Base-by-base conservation (phyloP, 2,113 vertebrate genomes). In the Microcebus jonahi region DNA sequence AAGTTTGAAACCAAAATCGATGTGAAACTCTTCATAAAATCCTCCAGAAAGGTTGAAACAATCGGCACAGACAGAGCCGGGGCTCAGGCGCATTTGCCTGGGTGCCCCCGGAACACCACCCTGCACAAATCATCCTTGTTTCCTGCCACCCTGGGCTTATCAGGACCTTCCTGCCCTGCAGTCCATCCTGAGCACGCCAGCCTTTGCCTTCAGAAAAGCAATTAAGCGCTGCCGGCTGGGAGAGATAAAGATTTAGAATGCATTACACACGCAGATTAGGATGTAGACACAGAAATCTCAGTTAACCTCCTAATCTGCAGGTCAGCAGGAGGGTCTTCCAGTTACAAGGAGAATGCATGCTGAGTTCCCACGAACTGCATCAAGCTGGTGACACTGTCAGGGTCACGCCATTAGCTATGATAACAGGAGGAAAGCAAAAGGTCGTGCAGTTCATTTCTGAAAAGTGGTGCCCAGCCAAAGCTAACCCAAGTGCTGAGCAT, bases 231-330 rank as follows among this genome's bases (percentile, higher is more conserved):
- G 21, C 5, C 42, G 5, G 63, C 79, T 65, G 79, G 6, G 29
- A 9, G 31, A 97, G 59, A 83, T 83, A 90, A 94, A 93, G 48
- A 55, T 75, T 93, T 29, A 94, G 45, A 34, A 63, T 5, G 0
- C 95, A 73, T 94, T 91, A n/a, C 18, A 15, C 59, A 0, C 42
- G 85, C 36, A 70, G 50, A 84, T 76, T n/a, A 84, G 80, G 42
- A 59, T 2, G 36, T 59, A 65, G 81, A 90, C 90, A 53, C 90
- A 80, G 82, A 97, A 94, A 89, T 95, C 77, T 96, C 94, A 92
- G 36, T 96, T 96, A 94, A 96, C 87, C 65, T 97, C 95, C 95
- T 85, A 39, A 95, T 93, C 84, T 59, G 23, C 25, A 55, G 68
- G 95, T 96, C 27, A 1, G 92, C 39, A 48, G 48, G 61, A 90